phyloP scores from a whole-genome alignment of 2,888 invertebrate genomes.

The Tachina fera region DNA sequence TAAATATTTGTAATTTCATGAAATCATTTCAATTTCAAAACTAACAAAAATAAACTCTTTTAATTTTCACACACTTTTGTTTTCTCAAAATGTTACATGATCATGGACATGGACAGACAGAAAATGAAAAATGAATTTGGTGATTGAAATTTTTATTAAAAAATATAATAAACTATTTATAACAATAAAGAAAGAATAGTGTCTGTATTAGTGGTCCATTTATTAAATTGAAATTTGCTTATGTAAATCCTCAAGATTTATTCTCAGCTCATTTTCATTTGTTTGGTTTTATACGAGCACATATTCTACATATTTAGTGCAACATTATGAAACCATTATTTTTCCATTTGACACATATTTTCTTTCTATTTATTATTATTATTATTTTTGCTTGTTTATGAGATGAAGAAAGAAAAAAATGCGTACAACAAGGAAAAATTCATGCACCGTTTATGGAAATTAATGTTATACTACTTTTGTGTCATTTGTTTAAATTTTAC shows the following conservation, averaged over 20 bases:
- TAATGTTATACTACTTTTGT: constrained; percentile 53
- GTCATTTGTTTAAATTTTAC: constrained; percentile 60
- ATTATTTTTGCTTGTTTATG: background rate
- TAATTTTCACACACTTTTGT: background rate
- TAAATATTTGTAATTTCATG: no score
- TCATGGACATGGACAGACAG: background rate
- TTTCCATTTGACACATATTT: background rate
- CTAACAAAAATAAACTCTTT: background rate
- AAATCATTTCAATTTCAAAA: background rate
- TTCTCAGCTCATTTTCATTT: constrained; percentile 35
- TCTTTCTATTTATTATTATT: background rate
- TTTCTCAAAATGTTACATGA: background rate
- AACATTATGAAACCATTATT: background rate
- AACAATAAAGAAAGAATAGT: background rate
- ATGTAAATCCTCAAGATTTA: constrained; percentile 60
- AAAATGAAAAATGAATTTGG: constrained; percentile 4
- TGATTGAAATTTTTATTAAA: background rate
- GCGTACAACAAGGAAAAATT: background rate
- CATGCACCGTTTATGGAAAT: constrained; percentile 42
- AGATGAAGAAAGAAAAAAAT: background rate
- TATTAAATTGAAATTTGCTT: constrained; percentile 63
- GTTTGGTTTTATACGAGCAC: background rate
- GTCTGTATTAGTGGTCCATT: constrained; percentile 31
- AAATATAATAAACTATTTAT: constrained; percentile 3
- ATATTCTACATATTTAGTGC: background rate